Percentiles rank a stretch among this genome's conserved stretches.
These are phyloP conservation scores for Nebria brevicollis DNA, from an alignment of 2,888 invertebrate genomes.

Conservation along the genomic window DNA sequence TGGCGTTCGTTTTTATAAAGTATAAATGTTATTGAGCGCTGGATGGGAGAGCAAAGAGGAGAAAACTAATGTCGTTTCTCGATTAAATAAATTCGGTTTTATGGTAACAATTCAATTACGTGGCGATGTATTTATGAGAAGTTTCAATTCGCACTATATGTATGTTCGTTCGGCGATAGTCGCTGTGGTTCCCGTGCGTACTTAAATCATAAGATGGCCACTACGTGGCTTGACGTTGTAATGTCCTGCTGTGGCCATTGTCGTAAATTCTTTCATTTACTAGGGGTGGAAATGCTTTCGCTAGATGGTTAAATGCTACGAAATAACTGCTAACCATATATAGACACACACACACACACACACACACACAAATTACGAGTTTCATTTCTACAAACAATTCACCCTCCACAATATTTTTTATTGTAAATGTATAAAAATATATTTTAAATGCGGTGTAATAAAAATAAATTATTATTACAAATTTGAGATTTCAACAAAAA, in stretches of 20 bases:
- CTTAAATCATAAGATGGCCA: background rate
- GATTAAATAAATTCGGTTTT: conserved; percentile 1
- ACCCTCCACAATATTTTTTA: no score
- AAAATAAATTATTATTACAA: no score
- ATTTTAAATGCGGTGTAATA: no score
- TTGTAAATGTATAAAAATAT: no score
- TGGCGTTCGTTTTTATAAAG: no score
- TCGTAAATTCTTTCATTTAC: background rate
- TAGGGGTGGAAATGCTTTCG: background rate
- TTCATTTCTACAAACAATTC: no score
- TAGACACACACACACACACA: background rate
- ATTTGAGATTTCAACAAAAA: no score
- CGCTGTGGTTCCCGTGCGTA: background rate
- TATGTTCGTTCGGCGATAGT: background rate
- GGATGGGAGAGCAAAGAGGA: no score
- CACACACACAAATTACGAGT: no score
- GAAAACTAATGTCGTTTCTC: background rate
- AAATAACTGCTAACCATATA: background rate
- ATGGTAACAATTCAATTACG: conserved; percentile 1
- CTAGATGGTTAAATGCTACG: background rate
- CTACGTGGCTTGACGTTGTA: background rate
- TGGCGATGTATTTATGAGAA: background rate
- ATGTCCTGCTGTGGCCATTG: background rate
- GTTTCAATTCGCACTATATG: background rate
- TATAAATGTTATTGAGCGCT: background rate